Conservation (phyloP, 2,888 invertebrate genomes). For the Aphodius sticticus region DNA sequence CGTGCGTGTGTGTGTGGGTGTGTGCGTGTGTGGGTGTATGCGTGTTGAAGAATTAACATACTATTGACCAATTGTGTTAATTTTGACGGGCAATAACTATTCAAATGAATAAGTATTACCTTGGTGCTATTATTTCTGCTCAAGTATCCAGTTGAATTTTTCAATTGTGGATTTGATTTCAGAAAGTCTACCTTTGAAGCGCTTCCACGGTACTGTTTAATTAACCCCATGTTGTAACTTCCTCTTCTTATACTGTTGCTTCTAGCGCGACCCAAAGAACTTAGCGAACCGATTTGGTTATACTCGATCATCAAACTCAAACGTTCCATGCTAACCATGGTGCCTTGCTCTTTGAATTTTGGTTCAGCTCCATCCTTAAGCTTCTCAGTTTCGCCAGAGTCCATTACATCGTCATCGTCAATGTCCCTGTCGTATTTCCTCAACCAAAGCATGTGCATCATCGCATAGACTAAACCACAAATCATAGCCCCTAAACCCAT, state of each 20-base stretch:
- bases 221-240: slow-evolving; percentile 66
- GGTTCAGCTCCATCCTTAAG: slow-evolving; percentile 65
- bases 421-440: slow-evolving; percentile 66
- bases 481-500: slow-evolving; percentile 80
- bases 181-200: slow-evolving; percentile 72
- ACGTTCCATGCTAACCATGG: slow-evolving; percentile 76
- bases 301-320: slow-evolving; percentile 78
- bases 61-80: too few species aligned
- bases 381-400: slow-evolving; percentile 68
- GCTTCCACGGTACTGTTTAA: slow-evolving; percentile 61
- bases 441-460: slow-evolving; percentile 77
- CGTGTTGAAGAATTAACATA: too few species aligned
- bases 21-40: too few species aligned
- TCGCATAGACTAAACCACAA: slow-evolving; percentile 74
- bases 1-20: too few species aligned
- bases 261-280: slow-evolving; percentile 68
- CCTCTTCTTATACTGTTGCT: slow-evolving; percentile 63
- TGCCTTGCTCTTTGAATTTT: slow-evolving; percentile 72
- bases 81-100: neutral
- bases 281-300: slow-evolving; percentile 78
- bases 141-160: slow-evolving; percentile 40
- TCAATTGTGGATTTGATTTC: slow-evolving; percentile 61
- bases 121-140: slow-evolving; percentile 34
- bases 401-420: slow-evolving; percentile 57
- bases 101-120: slow-evolving; percentile 18